Percentiles rank a stretch among this genome's conserved stretches.
These are phyloP conservation scores for Piprites chloris DNA, from an alignment of 2,113 vertebrate species.

Conservation along the genomic window DNA sequence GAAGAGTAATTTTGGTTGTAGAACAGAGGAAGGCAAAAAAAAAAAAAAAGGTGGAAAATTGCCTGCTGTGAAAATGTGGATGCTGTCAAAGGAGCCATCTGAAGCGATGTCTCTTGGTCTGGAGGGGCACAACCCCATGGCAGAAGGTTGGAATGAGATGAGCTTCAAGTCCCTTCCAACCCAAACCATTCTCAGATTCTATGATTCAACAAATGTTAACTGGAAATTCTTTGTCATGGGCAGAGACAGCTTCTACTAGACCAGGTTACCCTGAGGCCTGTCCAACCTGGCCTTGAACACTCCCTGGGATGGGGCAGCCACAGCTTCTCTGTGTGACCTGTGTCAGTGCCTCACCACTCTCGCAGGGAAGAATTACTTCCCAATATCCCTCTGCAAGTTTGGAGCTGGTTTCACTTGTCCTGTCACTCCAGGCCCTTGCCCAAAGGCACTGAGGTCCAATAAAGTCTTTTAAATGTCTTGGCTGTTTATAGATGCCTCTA, in stretches of 20 bases:
- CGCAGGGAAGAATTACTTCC: neutral
- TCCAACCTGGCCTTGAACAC: neutral
- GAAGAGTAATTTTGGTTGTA: neutral
- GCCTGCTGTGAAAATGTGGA: fast-evolving
- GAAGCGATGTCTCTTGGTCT: neutral
- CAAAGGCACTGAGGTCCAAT: neutral
- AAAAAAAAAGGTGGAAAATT: neutral
- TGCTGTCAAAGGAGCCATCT: neutral
- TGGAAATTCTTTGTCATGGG: neutral
- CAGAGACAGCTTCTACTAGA: too few relatives aligned
- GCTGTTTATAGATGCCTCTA: neutral
- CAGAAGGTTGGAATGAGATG: neutral
- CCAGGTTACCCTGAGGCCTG: neutral
- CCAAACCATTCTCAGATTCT: neutral
- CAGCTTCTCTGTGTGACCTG: neutral
- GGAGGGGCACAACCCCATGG: neutral
- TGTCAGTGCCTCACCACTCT: neutral
- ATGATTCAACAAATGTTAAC: neutral
- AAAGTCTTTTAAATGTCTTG: neutral
- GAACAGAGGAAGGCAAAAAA: neutral
- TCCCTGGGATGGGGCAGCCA: neutral
- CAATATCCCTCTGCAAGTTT: neutral
- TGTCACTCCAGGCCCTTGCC: neutral
- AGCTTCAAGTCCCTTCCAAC: neutral
- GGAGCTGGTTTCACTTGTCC: neutral